Evolutionary conservation across 2,113 vertebrate genomes (phyloP).

Genomic region (Solenodon paradoxus): DNA sequence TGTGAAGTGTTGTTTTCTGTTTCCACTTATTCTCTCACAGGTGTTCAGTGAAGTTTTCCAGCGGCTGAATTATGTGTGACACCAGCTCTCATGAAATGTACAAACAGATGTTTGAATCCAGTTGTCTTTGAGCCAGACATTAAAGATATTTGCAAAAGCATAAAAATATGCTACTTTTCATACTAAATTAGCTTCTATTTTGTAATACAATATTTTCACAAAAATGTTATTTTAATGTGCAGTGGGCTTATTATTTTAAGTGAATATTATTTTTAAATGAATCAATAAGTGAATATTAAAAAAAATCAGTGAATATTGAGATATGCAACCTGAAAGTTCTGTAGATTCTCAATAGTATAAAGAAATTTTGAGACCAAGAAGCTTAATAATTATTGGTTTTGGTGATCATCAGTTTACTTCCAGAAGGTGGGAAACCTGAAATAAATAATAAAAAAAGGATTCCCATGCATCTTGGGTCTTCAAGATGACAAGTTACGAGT

Average conservation of each 20-base stretch:
- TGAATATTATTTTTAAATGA: no score
- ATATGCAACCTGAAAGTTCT: background rate
- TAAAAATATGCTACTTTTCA: background rate
- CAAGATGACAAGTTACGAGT: background rate
- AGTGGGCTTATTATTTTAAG: no score
- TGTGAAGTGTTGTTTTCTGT: background rate
- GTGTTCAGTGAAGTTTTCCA: background rate
- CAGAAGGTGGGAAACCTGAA: background rate
- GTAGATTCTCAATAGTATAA: background rate
- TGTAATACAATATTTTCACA: background rate
- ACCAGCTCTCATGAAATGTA: background rate
- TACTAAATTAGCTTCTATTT: constrained; percentile 1
- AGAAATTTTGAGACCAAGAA: background rate
- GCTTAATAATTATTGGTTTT: background rate
- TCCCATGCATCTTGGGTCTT: background rate
- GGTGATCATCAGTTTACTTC: background rate
- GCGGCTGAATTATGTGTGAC: background rate
- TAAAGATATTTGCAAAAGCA: background rate
- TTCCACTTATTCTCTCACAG: background rate
- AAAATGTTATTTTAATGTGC: background rate
- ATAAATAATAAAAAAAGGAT: background rate
- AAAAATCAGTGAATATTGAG: background rate
- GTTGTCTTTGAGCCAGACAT: background rate
- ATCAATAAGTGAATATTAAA: no score
- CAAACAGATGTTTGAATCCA: background rate